phyloP scores from a whole-genome alignment of 2,888 invertebrate species.

The Phorcus lineatus region DNA sequence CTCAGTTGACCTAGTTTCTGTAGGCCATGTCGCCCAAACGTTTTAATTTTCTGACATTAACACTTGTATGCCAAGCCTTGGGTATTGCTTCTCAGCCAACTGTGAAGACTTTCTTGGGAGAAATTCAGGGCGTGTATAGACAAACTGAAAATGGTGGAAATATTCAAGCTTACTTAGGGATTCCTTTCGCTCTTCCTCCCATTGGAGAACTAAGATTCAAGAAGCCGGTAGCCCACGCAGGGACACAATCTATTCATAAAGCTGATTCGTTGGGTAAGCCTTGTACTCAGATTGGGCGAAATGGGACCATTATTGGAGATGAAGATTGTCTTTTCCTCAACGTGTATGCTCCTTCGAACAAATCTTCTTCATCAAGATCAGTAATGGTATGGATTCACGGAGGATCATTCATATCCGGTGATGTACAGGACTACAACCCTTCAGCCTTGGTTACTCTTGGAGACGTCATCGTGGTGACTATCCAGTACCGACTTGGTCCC shows the following conservation, averaged over 20 bases:
- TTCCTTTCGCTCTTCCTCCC: constrained; percentile 78
- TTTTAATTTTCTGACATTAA: too few relatives aligned
- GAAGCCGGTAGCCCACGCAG: constrained; percentile 54
- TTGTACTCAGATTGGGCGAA: constrained; percentile 81
- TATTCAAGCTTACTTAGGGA: constrained; percentile 42
- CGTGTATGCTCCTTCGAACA: constrained; percentile 46
- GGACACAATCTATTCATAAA: constrained; percentile 82
- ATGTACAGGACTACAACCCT: neutral
- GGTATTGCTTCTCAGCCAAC: too few relatives aligned
- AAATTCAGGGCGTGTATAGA: neutral
- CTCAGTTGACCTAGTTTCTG: too few relatives aligned
- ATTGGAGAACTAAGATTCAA: constrained; percentile 78
- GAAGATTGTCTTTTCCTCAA: constrained; percentile 59
- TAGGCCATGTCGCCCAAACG: too few relatives aligned
- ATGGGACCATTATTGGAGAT: constrained; percentile 15
- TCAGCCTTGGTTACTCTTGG: neutral
- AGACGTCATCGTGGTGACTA: constrained; percentile 32
- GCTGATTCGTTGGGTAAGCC: constrained; percentile 89
- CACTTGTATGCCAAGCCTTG: too few relatives aligned
- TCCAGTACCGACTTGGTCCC: constrained; percentile 37
- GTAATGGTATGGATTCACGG: constrained; percentile 39
- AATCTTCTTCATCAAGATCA: constrained; percentile 13
- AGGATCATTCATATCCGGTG: constrained; percentile 23
- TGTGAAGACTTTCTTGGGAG: neutral
- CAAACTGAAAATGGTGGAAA: neutral